A percentile compares a stretch with the other conserved stretches of the same genome.
Evolutionary conservation across 2,113 vertebrate genomes (phyloP).

Genomic region (Reinhardtius hippoglossoides): DNA sequence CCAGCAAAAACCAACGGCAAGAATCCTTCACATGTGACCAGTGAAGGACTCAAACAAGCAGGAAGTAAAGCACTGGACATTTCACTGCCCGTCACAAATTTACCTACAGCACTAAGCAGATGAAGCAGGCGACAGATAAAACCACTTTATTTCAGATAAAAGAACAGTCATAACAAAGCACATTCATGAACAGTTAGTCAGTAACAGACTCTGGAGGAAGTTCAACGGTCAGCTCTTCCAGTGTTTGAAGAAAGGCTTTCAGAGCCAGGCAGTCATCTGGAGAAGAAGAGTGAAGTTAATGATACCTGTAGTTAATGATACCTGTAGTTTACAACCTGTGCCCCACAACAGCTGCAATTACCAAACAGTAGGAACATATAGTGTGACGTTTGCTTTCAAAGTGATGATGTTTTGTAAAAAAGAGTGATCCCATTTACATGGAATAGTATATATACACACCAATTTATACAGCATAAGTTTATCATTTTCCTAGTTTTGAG

Average conservation of each 20-base stretch:
- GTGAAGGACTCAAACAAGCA: slow-evolving; percentile 40
- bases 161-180: slow-evolving; percentile 8
- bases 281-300: slow-evolving; percentile 28
- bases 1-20: slow-evolving; percentile 34
- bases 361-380: background rate
- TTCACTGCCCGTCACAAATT: background rate
- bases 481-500: no score
- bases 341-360: slow-evolving; percentile 6
- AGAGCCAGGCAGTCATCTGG: slow-evolving; percentile 54
- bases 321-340: background rate
- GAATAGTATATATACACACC: no score
- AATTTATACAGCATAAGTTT: no score
- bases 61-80: slow-evolving; percentile 37
- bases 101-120: background rate
- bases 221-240: slow-evolving; percentile 68
- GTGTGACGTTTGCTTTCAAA: no score
- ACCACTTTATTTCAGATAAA: slow-evolving; percentile 56
- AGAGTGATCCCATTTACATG: no score
- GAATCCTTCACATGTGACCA: slow-evolving; percentile 65
- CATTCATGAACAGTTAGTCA: slow-evolving; percentile 10
- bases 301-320: slow-evolving; percentile 31
- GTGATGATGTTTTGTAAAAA: no score
- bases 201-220: slow-evolving; percentile 62
- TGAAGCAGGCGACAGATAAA: background rate
- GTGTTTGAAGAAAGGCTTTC: slow-evolving; percentile 67